These are phyloP conservation scores for Epinotia brunnichana DNA, from an alignment of 2,888 invertebrate genomes.

Conservation along the genomic window DNA sequence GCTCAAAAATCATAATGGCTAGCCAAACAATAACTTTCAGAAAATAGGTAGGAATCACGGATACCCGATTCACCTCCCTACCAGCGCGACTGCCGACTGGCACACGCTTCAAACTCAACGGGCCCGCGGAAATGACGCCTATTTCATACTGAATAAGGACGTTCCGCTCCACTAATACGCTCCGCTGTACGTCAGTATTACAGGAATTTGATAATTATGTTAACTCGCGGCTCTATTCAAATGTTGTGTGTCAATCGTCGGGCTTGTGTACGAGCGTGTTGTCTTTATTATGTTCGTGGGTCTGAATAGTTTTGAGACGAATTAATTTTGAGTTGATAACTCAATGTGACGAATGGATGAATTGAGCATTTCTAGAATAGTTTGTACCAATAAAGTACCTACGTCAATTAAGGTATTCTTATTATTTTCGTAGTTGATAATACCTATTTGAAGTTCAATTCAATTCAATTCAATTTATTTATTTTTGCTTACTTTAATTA, in stretches of 20 bases:
- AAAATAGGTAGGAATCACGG: no score
- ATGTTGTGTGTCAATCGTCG: conserved; percentile 38
- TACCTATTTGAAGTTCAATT: no score
- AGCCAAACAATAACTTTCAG: no score
- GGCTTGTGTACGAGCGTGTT: conserved; percentile 2
- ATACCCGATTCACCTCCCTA: conserved; percentile 2
- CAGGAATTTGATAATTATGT: conserved; percentile 41
- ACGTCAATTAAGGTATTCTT: no score
- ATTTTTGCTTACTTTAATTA: no score
- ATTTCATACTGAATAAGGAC: conserved; percentile 45
- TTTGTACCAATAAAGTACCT: no score
- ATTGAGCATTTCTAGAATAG: no score
- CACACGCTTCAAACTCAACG: conserved; percentile 20
- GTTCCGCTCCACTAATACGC: conserved; percentile 16
- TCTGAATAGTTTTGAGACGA: conserved; percentile 16
- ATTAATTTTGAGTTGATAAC: conserved; percentile 14
- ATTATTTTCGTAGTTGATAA: no score
- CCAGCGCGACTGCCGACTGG: conserved; percentile 23
- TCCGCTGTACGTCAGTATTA: conserved; percentile 10
- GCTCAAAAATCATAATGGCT: no score
- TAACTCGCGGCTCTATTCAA: conserved; percentile 38
- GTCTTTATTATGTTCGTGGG: not conserved
- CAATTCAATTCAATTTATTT: no score
- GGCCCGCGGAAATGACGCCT: conserved; percentile 45
- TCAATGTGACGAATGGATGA: not conserved